These are phyloP conservation scores for Magallana nippona DNA, from an alignment of 2,888 invertebrate genomes.

Conservation along the genomic window DNA sequence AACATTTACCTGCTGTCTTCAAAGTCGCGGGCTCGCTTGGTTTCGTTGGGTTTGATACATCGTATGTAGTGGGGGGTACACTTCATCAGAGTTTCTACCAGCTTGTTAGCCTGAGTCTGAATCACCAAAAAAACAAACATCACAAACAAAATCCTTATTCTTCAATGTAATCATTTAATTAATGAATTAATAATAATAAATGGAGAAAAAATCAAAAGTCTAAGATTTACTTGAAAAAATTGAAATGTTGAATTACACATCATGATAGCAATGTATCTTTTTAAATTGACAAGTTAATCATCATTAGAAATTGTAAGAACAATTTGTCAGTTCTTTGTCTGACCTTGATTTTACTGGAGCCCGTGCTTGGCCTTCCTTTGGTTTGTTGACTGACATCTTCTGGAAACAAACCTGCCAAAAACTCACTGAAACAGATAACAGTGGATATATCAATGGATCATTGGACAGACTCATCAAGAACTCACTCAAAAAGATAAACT, in stretches of 20 bases:
- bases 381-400: conserved; percentile 81
- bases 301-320: too few relatives aligned
- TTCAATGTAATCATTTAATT: too few relatives aligned
- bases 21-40: conserved; percentile 85
- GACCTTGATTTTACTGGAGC: conserved; percentile 85
- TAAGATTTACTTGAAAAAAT: background rate
- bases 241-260: background rate
- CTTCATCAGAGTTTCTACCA: conserved; percentile 85
- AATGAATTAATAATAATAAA: too few relatives aligned
- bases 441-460: too few relatives aligned
- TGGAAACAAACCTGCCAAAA: conserved; percentile 84
- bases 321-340: background rate
- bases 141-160: too few relatives aligned
- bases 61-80: conserved; percentile 87
- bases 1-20: conserved; percentile 81
- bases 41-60: conserved; percentile 87
- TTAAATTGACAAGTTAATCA: too few relatives aligned
- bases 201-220: too few relatives aligned
- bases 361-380: conserved; percentile 85
- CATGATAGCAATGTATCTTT: too few relatives aligned
- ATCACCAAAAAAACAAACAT: too few relatives aligned
- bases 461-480: too few relatives aligned
- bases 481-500: too few relatives aligned
- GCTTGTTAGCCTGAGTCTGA: conserved; percentile 84
- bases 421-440: conserved; percentile 80